A percentile compares a stretch with the other conserved stretches of the same genome.
These are phyloP conservation scores for Hydrotaea cyrtoneurina DNA, from an alignment of 2,888 invertebrate species.

Conservation along the genomic window DNA sequence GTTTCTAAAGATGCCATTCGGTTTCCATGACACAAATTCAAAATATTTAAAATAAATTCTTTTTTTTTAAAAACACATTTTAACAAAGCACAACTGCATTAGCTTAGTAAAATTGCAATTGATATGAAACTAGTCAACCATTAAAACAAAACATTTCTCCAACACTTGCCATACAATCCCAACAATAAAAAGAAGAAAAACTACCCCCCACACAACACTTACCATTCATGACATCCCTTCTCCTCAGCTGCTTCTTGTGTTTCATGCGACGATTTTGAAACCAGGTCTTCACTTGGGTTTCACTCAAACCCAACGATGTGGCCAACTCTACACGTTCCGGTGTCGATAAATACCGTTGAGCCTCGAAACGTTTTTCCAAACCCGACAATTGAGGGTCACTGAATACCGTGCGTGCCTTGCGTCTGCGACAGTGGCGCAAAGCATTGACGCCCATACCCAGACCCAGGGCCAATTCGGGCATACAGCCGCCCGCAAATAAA, in stretches of 20 bases:
- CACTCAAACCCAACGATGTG: conserved; percentile 94
- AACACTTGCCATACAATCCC: too few relatives aligned
- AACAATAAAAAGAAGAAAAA: too few relatives aligned
- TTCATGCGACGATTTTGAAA: conserved; percentile 99
- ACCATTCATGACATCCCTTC: conserved; percentile 80
- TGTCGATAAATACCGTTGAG: conserved; percentile 96
- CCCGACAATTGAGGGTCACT: conserved; percentile 92
- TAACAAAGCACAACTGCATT: too few relatives aligned
- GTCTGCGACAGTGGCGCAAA: conserved; percentile 94
- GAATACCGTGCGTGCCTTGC: conserved; percentile 97
- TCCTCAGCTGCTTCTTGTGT: conserved; percentile 92
- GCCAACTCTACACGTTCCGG: conserved; percentile 98
- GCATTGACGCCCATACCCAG: conserved; percentile 83
- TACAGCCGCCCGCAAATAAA: conserved; percentile 79
- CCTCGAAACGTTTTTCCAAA: conserved; percentile 96
- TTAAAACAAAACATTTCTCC: too few relatives aligned
- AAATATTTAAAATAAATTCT: too few relatives aligned
- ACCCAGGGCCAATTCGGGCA: conserved; percentile 79
- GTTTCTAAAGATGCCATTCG: too few relatives aligned
- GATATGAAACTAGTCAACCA: too few relatives aligned
- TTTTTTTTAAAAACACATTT: too few relatives aligned
- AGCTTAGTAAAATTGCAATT: too few relatives aligned
- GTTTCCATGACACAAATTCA: too few relatives aligned
- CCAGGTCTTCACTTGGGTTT: conserved; percentile 99
- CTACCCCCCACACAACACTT: conserved; percentile 70